A percentile compares a stretch with the other conserved stretches of the same genome.
Evolutionary conservation across 1,140 invertebrate genomes (phyloP).

Genomic region (Drosophila insularis): DNA sequence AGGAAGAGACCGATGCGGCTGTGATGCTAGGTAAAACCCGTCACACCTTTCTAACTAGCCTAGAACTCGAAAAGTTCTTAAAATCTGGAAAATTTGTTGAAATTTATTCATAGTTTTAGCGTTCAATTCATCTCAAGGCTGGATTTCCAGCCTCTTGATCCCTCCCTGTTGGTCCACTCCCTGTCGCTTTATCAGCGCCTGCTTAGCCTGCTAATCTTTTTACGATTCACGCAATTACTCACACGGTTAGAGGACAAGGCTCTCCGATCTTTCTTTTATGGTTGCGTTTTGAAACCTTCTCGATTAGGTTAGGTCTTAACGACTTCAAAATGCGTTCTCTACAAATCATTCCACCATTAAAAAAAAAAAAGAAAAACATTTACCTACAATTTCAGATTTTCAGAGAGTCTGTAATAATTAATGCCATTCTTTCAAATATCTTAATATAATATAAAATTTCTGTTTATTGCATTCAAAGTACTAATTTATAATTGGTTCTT

Average conservation of each 20-base stretch:
- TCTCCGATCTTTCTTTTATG: slow-evolving; percentile 38
- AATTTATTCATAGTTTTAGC: slow-evolving; percentile 72
- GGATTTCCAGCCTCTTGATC: slow-evolving; percentile 41
- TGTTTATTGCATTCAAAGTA: too few relatives aligned
- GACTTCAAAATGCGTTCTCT: slow-evolving; percentile 23
- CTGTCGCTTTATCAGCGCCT: slow-evolving; percentile 52
- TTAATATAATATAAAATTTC: too few relatives aligned
- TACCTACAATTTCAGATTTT: too few relatives aligned
- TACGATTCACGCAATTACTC: slow-evolving; percentile 68
- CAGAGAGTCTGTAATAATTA: too few relatives aligned
- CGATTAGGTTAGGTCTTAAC: slow-evolving; percentile 6
- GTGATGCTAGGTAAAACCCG: slow-evolving; percentile 92
- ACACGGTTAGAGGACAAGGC: slow-evolving; percentile 35
- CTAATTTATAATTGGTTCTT: too few relatives aligned
- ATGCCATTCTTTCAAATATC: too few relatives aligned
- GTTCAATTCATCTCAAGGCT: slow-evolving; percentile 71
- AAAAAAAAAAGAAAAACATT: not conserved
- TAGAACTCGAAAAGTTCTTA: slow-evolving; percentile 23
- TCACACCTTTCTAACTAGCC: slow-evolving; percentile 56
- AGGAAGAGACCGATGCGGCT: slow-evolving; percentile 97
- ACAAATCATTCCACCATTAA: not conserved
- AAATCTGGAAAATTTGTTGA: not conserved
- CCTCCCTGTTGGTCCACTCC: slow-evolving; percentile 24
- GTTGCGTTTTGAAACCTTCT: slow-evolving; percentile 32
- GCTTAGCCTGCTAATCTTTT: slow-evolving; percentile 71